Base-by-base conservation (phyloP, 35 echinoderm and acorn worm species). In the Amphiura filiformis region DNA sequence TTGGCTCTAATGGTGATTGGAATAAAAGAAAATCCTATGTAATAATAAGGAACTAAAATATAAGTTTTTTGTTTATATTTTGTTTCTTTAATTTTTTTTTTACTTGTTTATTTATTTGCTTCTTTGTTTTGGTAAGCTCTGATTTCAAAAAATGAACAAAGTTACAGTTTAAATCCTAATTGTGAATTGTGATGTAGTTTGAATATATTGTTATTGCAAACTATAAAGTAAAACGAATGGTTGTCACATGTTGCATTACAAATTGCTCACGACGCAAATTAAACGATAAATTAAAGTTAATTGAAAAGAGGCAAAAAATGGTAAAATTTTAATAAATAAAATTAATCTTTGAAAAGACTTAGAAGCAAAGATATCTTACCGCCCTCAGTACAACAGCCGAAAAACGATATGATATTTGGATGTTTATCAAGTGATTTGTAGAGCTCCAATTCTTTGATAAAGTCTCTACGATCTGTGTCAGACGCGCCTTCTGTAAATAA, bases 1-100 rank as follows among this genome's bases (percentile, higher is more conserved):
- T 40, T 17, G 93, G 88, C 13, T 90, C 92, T 94, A 20, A 23
- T 76, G 31, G 64, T 61, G 35, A 13, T 23, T 26, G 14, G 1
- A 34, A 36, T 11, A 86, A 76, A 20, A 7, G 2, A 14, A 37
- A 38, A 86, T 52, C n/a, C n/a, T n/a, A n/a, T 52, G 44, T 11
- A 52, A 52, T 11, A 52, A 52, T 52, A 52, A 52, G 20, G 7
- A 20, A 52, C 44, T 11, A 52, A 11, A 11, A 52, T 52, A 11
- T 7, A 52, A 52, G 20, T n/a, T 52, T 52, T 7, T 52, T 11
- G 44, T 52, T 52, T 11, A 20, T 7, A 52, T 7, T 52, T 52
- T 52, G 44, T 11, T 52, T 20, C 20, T 52, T 20, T 52, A 52
- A 52, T 52, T 52, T 52, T 52, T 52, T 11, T 11, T 7, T 52